These are phyloP conservation scores for Drosophila birchii DNA, from an alignment of 2,888 invertebrate genomes.

Conservation along the genomic window DNA sequence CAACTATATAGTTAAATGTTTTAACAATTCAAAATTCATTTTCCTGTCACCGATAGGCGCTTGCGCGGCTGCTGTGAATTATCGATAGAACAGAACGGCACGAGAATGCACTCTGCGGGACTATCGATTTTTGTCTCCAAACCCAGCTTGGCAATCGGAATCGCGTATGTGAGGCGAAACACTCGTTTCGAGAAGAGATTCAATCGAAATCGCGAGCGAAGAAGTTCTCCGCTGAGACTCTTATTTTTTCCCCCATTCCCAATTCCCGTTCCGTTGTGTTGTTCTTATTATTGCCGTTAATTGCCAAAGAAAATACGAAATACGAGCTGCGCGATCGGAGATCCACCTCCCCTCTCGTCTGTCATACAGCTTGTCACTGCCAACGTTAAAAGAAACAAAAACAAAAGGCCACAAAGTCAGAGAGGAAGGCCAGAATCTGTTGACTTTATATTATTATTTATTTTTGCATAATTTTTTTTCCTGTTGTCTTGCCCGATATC, in stretches of 20 bases:
- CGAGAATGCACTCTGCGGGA: not conserved
- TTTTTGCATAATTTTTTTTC: conserved; percentile 20
- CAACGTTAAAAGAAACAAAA: conserved; percentile 17
- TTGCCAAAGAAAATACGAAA: conserved; percentile 29
- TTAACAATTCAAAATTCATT: not conserved
- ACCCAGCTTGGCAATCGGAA: conserved; percentile 19
- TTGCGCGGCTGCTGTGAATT: not conserved
- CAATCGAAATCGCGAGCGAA: conserved; percentile 21
- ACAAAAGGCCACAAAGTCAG: conserved; percentile 21
- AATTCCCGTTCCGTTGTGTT: conserved; percentile 23
- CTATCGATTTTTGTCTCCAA: conserved; percentile 4
- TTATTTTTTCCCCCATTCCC: conserved; percentile 3
- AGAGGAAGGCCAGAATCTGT: conserved; percentile 20
- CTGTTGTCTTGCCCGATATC: conserved; percentile 24
- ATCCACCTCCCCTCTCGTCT: conserved; percentile 4
- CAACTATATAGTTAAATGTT: not conserved
- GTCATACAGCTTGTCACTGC: conserved; percentile 15
- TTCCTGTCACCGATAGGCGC: not conserved
- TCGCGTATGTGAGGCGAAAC: not conserved
- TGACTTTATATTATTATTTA: conserved; percentile 8
- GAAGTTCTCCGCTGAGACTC: conserved; percentile 19
- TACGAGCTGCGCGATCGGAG: conserved; percentile 21
- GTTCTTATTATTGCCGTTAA: conserved; percentile 33
- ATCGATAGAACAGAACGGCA: conserved; percentile 15
- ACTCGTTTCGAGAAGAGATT: not conserved